Evolutionary conservation across 2,797 vertebrate species (phyloP).

Genomic region (Tarsius wallacei): DNA sequence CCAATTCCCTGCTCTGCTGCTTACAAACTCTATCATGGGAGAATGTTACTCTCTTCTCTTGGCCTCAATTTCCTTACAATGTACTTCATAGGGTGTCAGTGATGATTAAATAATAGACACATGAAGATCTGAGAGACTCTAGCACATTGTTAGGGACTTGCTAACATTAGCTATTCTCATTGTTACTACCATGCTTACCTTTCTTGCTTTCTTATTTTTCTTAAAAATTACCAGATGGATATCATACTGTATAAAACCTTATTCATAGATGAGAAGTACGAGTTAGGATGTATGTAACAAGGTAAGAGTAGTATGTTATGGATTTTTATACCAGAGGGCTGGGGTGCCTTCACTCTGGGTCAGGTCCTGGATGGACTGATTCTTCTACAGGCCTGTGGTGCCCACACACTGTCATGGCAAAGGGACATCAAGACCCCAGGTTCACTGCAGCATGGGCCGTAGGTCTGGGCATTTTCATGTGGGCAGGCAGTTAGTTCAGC

Average conservation of each 20-base stretch:
- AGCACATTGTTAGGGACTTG: too few species aligned
- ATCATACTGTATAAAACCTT: not conserved
- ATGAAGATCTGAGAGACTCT: not conserved
- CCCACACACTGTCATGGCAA: rapidly evolving
- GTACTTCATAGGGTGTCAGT: not conserved
- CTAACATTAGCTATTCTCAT: not conserved
- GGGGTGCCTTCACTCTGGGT: not conserved
- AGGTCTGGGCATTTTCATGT: not conserved
- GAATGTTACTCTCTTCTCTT: not conserved
- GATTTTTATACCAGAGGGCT: not conserved
- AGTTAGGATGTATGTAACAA: not conserved
- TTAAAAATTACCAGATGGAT: not conserved
- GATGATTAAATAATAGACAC: not conserved
- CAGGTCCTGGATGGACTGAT: not conserved
- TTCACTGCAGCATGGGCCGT: rapidly evolving
- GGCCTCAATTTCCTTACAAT: not conserved
- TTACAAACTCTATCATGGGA: not conserved
- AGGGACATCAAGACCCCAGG: not conserved
- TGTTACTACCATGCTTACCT: not conserved
- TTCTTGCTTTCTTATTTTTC: not conserved
- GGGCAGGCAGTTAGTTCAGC: not conserved
- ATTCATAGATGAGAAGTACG: not conserved
- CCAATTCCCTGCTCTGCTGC: not conserved
- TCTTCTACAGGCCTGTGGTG: not conserved
- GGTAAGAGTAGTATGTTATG: too few species aligned